Evolutionary conservation across 1,140 invertebrate genomes (phyloP), one percentile per base, ranked within the genome.

Genomic region (Drosophila persimilis): DNA sequence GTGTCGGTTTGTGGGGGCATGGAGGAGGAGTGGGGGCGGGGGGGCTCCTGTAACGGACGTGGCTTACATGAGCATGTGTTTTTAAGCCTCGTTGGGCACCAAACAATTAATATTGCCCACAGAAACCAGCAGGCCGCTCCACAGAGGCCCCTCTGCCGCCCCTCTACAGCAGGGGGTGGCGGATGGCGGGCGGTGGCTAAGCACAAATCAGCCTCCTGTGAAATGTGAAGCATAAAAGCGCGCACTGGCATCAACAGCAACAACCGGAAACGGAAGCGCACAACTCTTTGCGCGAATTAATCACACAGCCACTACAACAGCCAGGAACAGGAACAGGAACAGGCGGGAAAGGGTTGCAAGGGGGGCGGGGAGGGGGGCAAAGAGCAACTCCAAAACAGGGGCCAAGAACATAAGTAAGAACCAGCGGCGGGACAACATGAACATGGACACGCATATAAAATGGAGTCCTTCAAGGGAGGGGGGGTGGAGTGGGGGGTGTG

Each of bases 221-320:
- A 85, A 85, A 88, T 88, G 83, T 85, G 77, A 85, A 85, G 56
- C 77, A 85, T 84, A 85, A 85, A 86, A 85, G 80, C 65, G 35
- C 35, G 56, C 72, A 53, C 41, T 44, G 56, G 61, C 54, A 47
- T 20, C 70, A 53, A 44, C 57, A 71, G 48, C 81, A 74, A 63
- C 73, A 60, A 83, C 83, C 83, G 83, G 83, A 86, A 86, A 65
- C 83, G 83, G 83, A 86, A 86, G 83, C 83, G 67, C 78, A 86
- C 83, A 86, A 86, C 83, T 85, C 81, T 86, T 86, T 86, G 83
- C 83, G 83, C 83, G 83, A 86, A 86, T 86, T 86, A 86, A 86
- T 86, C 83, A 86, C 83, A 86, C 73, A 81, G 80, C 81, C 63
- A 80, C 62, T 70, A 73, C 62, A 65, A 73, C 80, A 84, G 20